phyloP scores from a whole-genome alignment of 2,888 invertebrate genomes.

The Drosophila stalkeri region DNA sequence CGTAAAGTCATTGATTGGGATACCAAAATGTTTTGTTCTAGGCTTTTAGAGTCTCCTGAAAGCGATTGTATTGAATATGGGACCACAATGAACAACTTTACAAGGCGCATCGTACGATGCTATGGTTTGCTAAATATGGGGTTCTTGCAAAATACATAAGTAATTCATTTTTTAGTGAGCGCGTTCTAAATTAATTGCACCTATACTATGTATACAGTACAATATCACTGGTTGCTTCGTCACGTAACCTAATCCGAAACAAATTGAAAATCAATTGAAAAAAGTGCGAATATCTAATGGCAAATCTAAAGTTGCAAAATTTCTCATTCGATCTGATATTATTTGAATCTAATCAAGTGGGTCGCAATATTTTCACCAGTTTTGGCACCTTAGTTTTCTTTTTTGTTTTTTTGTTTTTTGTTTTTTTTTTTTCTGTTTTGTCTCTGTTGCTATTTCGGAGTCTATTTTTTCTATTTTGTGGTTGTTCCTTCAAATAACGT shows the following conservation, averaged over 20 bases:
- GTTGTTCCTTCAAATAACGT: slow-evolving; percentile 55
- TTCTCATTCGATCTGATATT: slow-evolving; percentile 39
- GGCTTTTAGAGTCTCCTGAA: slow-evolving; percentile 77
- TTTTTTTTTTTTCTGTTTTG: slow-evolving; percentile 31
- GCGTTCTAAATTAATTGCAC: slow-evolving; percentile 85
- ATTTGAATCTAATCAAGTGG: slow-evolving; percentile 44
- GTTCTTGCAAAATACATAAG: slow-evolving; percentile 54
- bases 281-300: slow-evolving; percentile 54
- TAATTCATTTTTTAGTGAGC: slow-evolving; percentile 77
- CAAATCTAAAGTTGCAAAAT: slow-evolving; percentile 54
- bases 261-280: slow-evolving; percentile 70
- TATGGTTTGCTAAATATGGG: slow-evolving; percentile 34
- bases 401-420: slow-evolving; percentile 17
- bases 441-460: slow-evolving; percentile 36
- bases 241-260: slow-evolving; percentile 83
- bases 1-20: slow-evolving; percentile 78
- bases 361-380: slow-evolving; percentile 59
- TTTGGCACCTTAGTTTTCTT: slow-evolving; percentile 39
- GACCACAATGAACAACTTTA: slow-evolving; percentile 78
- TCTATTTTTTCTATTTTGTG: slow-evolving; percentile 35
- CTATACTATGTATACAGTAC: slow-evolving; percentile 86
- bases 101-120: slow-evolving; percentile 68
- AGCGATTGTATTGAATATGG: slow-evolving; percentile 55
- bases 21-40: slow-evolving; percentile 30
- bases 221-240: slow-evolving; percentile 86